Conservation (phyloP, 53 echinoderm and acorn worm species). For the Actinopyga echinites region DNA sequence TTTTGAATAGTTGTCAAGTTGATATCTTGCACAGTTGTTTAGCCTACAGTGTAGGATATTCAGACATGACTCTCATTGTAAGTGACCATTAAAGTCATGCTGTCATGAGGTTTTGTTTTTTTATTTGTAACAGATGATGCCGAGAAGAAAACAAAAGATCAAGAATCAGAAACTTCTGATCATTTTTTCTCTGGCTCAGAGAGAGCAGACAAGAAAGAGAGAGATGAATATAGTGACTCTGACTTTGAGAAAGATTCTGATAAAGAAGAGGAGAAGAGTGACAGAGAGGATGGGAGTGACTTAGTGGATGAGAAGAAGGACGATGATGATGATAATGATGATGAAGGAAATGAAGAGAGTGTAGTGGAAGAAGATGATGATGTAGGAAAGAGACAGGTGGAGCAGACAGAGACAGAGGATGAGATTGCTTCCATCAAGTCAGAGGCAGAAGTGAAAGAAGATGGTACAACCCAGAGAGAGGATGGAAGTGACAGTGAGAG, state of each 20-base stretch:
- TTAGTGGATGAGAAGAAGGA: neutral
- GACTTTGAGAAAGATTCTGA: conserved; percentile 19
- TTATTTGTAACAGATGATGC: no score
- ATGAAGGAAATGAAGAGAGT: neutral
- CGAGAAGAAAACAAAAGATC: neutral
- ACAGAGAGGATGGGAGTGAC: neutral
- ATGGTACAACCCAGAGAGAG: neutral
- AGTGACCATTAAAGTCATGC: no score
- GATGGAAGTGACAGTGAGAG: neutral
- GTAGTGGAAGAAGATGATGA: neutral
- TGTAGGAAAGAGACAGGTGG: neutral
- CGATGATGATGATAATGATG: neutral
- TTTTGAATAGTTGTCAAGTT: no score
- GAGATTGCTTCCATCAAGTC: neutral
- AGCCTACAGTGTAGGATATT: no score
- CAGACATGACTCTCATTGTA: no score
- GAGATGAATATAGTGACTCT: conserved; percentile 4
- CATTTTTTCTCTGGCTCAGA: conserved; percentile 15
- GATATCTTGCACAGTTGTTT: no score
- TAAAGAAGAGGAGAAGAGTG: neutral
- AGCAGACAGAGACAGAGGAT: neutral
- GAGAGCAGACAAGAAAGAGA: neutral
- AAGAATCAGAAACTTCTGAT: neutral
- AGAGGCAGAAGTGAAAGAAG: neutral
- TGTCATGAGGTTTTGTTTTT: no score